A percentile compares a stretch with the other conserved stretches of the same genome.
Evolutionary conservation across 2,113 vertebrate genomes (phyloP).

Genomic region (Strigops habroptila): DNA sequence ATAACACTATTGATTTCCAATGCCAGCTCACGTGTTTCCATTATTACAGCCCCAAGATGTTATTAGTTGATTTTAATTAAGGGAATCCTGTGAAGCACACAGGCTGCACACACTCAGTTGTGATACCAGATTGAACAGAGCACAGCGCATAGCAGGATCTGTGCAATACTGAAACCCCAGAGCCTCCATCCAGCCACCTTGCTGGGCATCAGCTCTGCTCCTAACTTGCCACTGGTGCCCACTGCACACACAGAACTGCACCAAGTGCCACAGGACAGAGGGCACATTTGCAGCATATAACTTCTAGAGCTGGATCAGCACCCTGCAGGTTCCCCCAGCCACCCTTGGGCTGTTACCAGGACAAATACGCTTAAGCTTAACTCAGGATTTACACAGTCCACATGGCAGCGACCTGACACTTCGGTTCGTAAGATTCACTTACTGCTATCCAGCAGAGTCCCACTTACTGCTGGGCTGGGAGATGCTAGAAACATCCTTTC

Average conservation of each 20-base stretch:
- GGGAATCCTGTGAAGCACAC: neutral
- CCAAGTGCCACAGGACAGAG: neutral
- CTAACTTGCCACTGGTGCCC: accelerated
- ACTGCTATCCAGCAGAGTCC: neutral
- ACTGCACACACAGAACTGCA: accelerated
- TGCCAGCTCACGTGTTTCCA: neutral
- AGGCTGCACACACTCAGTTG: accelerated
- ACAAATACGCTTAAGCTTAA: neutral
- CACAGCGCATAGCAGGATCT: neutral
- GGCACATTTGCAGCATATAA: accelerated
- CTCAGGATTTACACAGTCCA: neutral
- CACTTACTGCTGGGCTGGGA: neutral
- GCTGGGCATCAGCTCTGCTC: neutral
- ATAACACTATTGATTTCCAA: neutral
- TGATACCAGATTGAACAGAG: accelerated
- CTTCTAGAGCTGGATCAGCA: accelerated
- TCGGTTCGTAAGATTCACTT: neutral
- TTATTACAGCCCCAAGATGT: neutral
- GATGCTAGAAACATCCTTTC: neutral
- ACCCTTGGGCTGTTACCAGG: neutral
- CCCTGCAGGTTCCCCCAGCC: neutral
- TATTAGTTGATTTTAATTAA: neutral
- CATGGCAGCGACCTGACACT: neutral
- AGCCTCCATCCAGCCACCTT: neutral
- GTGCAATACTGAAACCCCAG: accelerated